These are phyloP conservation scores for Salvelinus sp. DNA, from an alignment of 2,113 vertebrate genomes.

Conservation along the genomic window DNA sequence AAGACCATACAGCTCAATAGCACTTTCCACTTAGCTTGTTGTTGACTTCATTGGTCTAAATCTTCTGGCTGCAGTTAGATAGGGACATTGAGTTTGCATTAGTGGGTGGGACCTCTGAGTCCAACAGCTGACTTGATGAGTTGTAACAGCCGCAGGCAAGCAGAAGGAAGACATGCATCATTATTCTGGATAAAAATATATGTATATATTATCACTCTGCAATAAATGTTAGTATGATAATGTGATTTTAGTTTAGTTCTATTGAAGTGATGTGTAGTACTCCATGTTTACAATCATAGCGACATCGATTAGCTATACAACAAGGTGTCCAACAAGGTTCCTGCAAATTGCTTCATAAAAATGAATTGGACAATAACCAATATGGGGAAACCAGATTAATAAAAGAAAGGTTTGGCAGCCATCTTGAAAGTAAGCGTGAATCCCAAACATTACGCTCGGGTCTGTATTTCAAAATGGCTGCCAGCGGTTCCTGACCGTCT, in stretches of 20 bases:
- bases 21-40: too few species aligned
- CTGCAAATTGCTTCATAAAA: conserved; percentile 9
- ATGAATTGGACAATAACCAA: not conserved
- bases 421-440: conserved; percentile 25
- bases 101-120: not conserved
- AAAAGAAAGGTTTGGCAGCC: not conserved
- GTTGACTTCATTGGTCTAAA: too few species aligned
- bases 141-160: conserved; percentile 50
- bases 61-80: too few species aligned
- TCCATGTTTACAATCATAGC: not conserved
- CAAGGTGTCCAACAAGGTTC: not conserved
- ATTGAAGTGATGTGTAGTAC: too few species aligned
- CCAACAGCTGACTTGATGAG: not conserved
- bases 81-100: too few species aligned
- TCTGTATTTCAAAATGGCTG: conserved; percentile 58
- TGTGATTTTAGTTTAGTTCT: too few species aligned
- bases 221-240: conserved; percentile 41
- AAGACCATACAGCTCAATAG: too few species aligned
- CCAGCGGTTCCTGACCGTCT: conserved; percentile 57
- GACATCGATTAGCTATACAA: not conserved
- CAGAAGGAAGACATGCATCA: conserved; percentile 54
- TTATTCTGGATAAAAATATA: conserved; percentile 40
- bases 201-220: conserved; percentile 11
- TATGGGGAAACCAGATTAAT: conserved; percentile 3
- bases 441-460: conserved; percentile 46